Base-by-base conservation (phyloP, 2,888 invertebrate genomes). In the Zygothrica quintamaculata region DNA sequence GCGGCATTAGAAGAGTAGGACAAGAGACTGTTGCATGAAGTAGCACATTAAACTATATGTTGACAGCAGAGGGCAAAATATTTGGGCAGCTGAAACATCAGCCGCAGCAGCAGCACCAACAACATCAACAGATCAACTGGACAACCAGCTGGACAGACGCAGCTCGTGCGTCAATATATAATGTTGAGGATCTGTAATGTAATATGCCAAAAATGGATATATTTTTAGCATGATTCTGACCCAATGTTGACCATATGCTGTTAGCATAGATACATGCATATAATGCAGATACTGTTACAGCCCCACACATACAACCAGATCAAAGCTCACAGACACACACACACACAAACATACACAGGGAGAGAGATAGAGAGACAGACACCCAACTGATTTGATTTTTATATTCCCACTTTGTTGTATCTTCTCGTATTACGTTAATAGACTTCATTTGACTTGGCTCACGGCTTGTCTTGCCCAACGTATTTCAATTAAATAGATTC, bases 81-180 rank as follows among this genome's bases (percentile, higher is more conserved):
- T 81, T 81, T 81, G 71, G 77, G 74, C 81, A 81, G 81, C 81
- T 81, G 75, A 34, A 5, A 57, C 50, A 48, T 39, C 53, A 37
- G 31, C 7, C 15, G 43, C 3, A 50, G 47, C 46, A 34, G 26
- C 29, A 48, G 26, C 31, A 11, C 18, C 8, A n/a, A n/a, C n/a
- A n/a, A n/a, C n/a, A n/a, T n/a, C n/a, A n/a, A 5, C 2, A 22
- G 18, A 22, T 22, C 18, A 13, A 11, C 34, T 29, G n/a, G 16
- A 7, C 58, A 29, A 47, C 18, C 18, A 22, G 18, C 18, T 22
- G 18, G 18, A 22, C 18, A 22, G 2, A 12, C 25, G 3, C 11
- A 1, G 12, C 1, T 16, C 3, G 26, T 29, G 18, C 18, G 3
- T 5, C 2, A 22, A 2, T 5, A 22, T 46, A 55, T n/a, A n/a